Base-by-base conservation (phyloP, 2,797 vertebrate genomes). In the Lepus townsendii region DNA sequence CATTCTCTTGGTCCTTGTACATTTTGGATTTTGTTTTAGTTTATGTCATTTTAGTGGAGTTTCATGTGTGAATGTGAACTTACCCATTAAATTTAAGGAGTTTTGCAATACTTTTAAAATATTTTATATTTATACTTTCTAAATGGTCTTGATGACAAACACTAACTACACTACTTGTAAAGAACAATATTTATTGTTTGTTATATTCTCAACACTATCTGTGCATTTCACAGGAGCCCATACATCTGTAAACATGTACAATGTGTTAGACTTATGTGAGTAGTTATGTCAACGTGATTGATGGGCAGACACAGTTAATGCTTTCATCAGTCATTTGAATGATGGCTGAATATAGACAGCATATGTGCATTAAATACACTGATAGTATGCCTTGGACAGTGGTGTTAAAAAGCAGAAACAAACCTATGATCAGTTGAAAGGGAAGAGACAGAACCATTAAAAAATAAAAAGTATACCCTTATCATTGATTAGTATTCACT, bases 391-490 rank as follows among this genome's bases (percentile, higher is more conserved):
- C 47, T 89, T 78, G 71, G 71, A 32, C 30, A 83, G 60, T 32
- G 54, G 24, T 92, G 71, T 91, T 27, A 92, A 57, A 77, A 72
- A 79, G 38, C 42, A 95, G 13, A 86, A 96, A 73, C 27, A 77
- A 91, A 77, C 16, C 54, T 52, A 69, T 62, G 69, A 47, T 42
- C 71, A 69, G 38, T 65, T 75, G 13, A 69, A 93, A 80, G 26
- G 17, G 69, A 52, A 94, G n/a, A 9, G 14, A 26, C 50, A 78
- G 27, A 24, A 38, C 24, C 5, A 30, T 90, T 17, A 57, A 57
- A 83, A 90, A 85, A 94, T 52, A 27, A 80, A 96, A 66, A 73
- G 3, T 78, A 71, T 30, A n/a, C 35, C 57, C 71, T 54, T 17
- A 89, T n/a, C 24, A 80, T 35, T 68, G 19, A 71, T 85, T 88